Conservation (phyloP, 2,797 vertebrate species). For the Phataginus tetradactyla region DNA sequence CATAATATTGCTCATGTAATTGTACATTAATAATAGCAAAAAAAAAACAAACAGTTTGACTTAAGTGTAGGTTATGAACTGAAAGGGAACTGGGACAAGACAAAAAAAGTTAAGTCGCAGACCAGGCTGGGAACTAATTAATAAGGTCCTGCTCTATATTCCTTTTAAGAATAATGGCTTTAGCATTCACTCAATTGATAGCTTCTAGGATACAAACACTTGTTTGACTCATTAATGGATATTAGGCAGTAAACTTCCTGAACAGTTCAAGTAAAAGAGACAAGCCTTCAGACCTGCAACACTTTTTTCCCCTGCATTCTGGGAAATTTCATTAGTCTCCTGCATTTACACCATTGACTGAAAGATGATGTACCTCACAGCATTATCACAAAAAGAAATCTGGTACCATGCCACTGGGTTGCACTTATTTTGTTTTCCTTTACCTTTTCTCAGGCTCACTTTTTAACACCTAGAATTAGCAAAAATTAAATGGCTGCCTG, state of each 20-base stretch:
- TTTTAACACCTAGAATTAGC: not conserved
- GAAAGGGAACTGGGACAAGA: not conserved
- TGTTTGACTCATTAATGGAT: not conserved
- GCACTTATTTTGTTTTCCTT: not conserved
- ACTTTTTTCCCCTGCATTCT: not conserved
- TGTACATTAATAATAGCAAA: not conserved
- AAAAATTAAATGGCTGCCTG: not conserved
- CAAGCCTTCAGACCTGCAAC: not conserved
- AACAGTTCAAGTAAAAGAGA: not conserved
- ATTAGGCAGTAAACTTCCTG: not conserved
- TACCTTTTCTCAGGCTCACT: not conserved
- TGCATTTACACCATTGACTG: not conserved
- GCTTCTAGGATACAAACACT: not conserved
- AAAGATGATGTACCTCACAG: not conserved
- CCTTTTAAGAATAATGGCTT: conserved; percentile 19
- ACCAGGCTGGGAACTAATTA: not conserved
- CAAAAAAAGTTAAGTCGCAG: not conserved
- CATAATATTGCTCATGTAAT: too few species aligned
- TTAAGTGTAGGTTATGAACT: not conserved
- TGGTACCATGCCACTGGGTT: not conserved
- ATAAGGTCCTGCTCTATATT: not conserved
- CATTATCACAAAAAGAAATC: not conserved
- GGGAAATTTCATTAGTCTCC: not conserved
- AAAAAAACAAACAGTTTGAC: not conserved
- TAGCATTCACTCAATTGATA: not conserved